Conservation (phyloP, 2,797 vertebrate species). For the Pantherophis alleghaniensis region DNA sequence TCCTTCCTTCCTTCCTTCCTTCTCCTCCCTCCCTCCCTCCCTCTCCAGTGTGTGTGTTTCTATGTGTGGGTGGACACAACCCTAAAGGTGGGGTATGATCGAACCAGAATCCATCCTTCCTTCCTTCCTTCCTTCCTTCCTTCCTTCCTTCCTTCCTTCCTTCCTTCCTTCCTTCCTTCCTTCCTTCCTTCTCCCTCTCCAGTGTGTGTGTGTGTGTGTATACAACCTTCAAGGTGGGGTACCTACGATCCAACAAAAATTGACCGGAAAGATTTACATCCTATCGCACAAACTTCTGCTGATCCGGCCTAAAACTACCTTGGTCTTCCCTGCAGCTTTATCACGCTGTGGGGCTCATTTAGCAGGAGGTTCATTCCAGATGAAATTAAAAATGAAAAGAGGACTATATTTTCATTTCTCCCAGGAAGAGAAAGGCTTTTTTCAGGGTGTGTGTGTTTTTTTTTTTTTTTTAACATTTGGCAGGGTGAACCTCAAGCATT, state of each 20-base stretch:
- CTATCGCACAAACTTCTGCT: not conserved
- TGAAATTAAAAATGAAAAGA: not conserved
- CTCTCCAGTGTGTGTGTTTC: not conserved
- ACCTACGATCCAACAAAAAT: not conserved
- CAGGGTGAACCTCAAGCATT: not conserved
- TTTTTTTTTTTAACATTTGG: not conserved
- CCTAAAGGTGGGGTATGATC: not conserved
- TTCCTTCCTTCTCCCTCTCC: no score
- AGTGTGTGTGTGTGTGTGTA: not conserved
- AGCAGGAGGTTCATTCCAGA: not conserved
- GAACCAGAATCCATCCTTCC: no score
- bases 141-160: no score
- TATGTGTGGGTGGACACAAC: not conserved
- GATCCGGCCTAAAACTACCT: not conserved
- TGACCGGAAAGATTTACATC: not conserved
- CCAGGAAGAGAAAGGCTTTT: not conserved
- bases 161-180: no score
- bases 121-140: no score
- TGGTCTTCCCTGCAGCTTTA: not conserved
- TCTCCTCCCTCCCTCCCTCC: accelerated
- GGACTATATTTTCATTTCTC: not conserved
- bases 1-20: no score
- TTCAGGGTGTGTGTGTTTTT: not conserved
- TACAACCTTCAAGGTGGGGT: not conserved
- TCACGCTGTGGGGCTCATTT: not conserved